A percentile compares a stretch with the other conserved stretches of the same genome.
Evolutionary conservation across 1,140 invertebrate genomes (phyloP).

Genomic region (Drosophila sturtevanti): DNA sequence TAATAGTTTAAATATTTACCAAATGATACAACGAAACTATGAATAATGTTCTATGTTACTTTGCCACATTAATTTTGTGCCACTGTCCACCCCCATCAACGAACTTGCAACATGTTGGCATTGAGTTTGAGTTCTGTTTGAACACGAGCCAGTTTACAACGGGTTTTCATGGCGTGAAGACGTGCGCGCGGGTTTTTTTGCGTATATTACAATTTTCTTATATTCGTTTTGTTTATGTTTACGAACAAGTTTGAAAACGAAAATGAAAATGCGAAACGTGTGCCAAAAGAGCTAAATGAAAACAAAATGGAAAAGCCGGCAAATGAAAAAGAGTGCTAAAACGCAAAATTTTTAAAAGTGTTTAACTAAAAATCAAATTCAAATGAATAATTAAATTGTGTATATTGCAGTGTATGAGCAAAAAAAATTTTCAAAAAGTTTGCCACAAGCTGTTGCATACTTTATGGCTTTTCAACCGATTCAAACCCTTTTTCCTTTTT

Average conservation of each 20-base stretch:
- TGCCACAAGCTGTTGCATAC: conserved; percentile 42
- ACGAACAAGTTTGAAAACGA: not conserved
- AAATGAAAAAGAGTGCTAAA: conserved; percentile 36
- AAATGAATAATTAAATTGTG: conserved; percentile 10
- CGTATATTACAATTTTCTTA: conserved; percentile 21
- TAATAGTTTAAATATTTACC: too few relatives aligned
- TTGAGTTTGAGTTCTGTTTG: not conserved
- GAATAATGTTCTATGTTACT: too few relatives aligned
- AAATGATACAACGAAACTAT: too few relatives aligned
- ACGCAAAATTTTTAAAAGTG: conserved; percentile 23
- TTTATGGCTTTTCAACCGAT: conserved; percentile 23
- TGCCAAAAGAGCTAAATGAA: conserved; percentile 22
- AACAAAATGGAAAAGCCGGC: conserved; percentile 44
- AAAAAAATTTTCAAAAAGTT: conserved; percentile 14
- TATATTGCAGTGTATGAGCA: not conserved
- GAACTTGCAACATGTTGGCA: conserved; percentile 18
- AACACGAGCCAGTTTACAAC: not conserved
- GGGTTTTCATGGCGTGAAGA: conserved; percentile 3
- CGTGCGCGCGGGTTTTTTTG: not conserved
- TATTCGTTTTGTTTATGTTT: conserved; percentile 55
- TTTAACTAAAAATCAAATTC: conserved; percentile 11
- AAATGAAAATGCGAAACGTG: conserved; percentile 21
- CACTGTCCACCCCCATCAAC: conserved; percentile 10
- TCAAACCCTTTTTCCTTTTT: not conserved
- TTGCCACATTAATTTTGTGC: not conserved